Evolutionary conservation across 2,888 invertebrate genomes (phyloP).

Genomic region (Epicampocera succincta): DNA sequence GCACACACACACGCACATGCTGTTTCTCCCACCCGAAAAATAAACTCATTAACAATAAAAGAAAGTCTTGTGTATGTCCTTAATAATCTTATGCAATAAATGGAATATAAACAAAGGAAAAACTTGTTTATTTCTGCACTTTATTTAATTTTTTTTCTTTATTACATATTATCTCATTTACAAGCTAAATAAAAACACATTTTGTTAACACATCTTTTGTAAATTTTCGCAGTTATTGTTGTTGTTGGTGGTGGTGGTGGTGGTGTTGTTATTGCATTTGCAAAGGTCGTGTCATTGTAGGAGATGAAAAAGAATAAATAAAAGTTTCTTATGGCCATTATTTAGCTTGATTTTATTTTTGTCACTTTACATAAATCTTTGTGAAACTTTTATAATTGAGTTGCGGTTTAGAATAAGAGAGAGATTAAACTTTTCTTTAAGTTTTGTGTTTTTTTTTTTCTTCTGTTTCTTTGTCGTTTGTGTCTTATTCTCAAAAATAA

Average conservation of each 20-base stretch:
- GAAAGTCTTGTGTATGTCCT: conserved; percentile 31
- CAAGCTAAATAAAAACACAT: conserved; percentile 1
- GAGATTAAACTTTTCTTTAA: conserved; percentile 49
- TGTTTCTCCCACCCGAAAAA: not conserved
- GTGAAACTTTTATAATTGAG: conserved; percentile 64
- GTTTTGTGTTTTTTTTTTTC: not conserved
- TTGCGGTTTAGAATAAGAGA: conserved; percentile 51
- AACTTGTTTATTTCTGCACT: conserved; percentile 44
- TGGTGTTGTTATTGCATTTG: not conserved
- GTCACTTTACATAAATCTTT: conserved; percentile 56
- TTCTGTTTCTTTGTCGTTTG: not conserved
- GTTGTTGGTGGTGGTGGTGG: no score
- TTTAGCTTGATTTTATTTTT: conserved; percentile 39
- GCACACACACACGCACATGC: not conserved
- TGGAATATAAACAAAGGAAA: conserved; percentile 41
- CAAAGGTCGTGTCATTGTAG: not conserved
- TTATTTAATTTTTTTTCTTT: conserved; percentile 41
- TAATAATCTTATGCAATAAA: conserved; percentile 59
- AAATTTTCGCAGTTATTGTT: conserved; percentile 3
- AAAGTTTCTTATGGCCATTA: conserved; percentile 28
- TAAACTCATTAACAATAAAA: conserved; percentile 5
- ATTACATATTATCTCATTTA: conserved; percentile 35
- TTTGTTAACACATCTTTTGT: conserved; percentile 42
- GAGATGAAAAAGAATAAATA: not conserved
- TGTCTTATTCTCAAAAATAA: conserved; percentile 6